Evolutionary conservation across 2,113 vertebrate genomes (phyloP).

Genomic region (Halichoeres trimaculatus): DNA sequence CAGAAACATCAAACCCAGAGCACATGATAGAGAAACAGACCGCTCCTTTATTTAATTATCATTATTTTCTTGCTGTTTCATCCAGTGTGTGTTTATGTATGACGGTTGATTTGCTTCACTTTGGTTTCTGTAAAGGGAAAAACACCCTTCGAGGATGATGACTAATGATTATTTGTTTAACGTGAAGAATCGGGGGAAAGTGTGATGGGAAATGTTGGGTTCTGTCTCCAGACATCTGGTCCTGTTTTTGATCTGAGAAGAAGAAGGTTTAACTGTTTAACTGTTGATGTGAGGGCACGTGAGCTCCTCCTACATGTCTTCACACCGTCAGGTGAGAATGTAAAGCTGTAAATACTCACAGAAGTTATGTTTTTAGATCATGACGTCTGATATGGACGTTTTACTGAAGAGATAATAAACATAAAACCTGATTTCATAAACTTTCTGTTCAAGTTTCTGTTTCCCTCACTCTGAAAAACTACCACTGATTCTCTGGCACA

Average conservation of each 20-base stretch:
- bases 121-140: no score
- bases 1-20: no score
- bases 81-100: neutral
- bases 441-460: neutral
- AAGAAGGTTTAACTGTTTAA: no score
- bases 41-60: no score
- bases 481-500: no score
- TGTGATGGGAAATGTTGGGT: neutral
- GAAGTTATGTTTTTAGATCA: slow-evolving; percentile 18
- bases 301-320: neutral
- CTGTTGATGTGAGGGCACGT: neutral
- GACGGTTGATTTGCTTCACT: neutral
- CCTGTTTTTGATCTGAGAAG: neutral
- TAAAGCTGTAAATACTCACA: neutral
- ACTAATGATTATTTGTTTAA: neutral
- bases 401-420: slow-evolving; percentile 36
- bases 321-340: slow-evolving; percentile 17
- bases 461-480: neutral
- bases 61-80: neutral
- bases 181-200: neutral
- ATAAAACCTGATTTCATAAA: slow-evolving; percentile 23
- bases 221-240: no score
- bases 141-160: no score
- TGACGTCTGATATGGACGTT: slow-evolving; percentile 31
- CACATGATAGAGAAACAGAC: neutral